Conservation (phyloP, 1,140 invertebrate genomes). For the Adoxophyes honmai region DNA sequence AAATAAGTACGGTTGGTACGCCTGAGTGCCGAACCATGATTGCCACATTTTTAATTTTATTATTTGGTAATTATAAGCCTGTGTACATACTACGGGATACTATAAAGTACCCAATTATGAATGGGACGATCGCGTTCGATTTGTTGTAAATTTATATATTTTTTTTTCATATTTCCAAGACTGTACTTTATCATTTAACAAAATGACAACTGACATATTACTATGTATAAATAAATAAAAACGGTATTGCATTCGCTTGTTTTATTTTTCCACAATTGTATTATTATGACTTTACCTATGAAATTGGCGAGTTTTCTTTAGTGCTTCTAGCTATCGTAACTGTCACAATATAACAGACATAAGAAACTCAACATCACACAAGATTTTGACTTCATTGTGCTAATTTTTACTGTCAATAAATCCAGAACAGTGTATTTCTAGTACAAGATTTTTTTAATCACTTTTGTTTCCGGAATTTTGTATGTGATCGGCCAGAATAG, state of each 20-base stretch:
- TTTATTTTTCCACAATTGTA: conserved; percentile 34
- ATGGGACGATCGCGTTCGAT: conserved; percentile 26
- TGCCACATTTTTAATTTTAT: conserved; percentile 44
- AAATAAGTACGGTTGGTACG: conserved; percentile 24
- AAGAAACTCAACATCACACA: too few species aligned
- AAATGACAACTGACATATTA: conserved; percentile 59
- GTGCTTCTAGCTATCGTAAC: too few species aligned
- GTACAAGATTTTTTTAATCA: too few species aligned
- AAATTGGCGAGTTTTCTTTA: too few species aligned
- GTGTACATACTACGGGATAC: conserved; percentile 39
- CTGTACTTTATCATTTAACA: conserved; percentile 68
- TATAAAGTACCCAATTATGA: conserved; percentile 21
- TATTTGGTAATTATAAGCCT: conserved; percentile 41
- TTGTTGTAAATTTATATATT: conserved; percentile 66
- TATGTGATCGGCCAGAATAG: too few species aligned
- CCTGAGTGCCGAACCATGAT: conserved; percentile 24
- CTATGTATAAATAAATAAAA: conserved; percentile 69
- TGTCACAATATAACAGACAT: too few species aligned
- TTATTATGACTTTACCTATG: too few species aligned
- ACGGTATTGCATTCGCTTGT: conserved; percentile 51
- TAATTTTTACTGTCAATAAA: too few species aligned
- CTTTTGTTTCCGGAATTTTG: too few species aligned
- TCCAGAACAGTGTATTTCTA: too few species aligned
- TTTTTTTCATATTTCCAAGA: conserved; percentile 69
- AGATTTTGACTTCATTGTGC: too few species aligned